Percentiles rank a stretch among this genome's conserved stretches.
These are phyloP conservation scores for Sphenodon punctatus DNA, from an alignment of 2,797 vertebrate genomes.

Conservation along the genomic window DNA sequence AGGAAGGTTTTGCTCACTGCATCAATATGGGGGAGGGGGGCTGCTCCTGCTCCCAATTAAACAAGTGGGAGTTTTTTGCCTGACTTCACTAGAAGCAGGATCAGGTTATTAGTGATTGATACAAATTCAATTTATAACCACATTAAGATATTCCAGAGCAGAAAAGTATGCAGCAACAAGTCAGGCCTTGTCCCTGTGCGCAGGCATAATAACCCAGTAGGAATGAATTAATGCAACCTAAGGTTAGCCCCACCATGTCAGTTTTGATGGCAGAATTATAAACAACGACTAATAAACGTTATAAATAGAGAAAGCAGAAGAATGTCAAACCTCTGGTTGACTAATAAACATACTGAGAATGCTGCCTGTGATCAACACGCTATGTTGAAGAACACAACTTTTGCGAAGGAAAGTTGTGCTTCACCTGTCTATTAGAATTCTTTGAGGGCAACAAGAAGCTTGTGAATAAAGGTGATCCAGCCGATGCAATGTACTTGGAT, in stretches of 20 bases:
- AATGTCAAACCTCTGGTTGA: too few relatives aligned
- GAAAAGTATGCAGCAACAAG: conserved; percentile 37
- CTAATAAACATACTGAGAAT: conserved; percentile 22
- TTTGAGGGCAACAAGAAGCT: too few relatives aligned
- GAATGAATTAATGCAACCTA: conserved; percentile 37
- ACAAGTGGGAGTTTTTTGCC: not conserved
- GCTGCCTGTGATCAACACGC: conserved; percentile 43
- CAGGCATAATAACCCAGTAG: not conserved
- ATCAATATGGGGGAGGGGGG: accelerated
- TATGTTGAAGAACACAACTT: too few relatives aligned
- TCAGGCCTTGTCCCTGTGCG: conserved; percentile 45
- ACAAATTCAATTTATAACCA: conserved; percentile 41
- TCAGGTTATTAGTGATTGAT: not conserved
- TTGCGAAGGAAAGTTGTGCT: too few relatives aligned
- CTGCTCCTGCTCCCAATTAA: not conserved
- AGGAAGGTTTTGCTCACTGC: not conserved
- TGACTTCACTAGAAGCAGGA: accelerated
- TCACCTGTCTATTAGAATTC: too few relatives aligned
- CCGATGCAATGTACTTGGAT: too few relatives aligned
- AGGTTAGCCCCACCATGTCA: conserved; percentile 40
- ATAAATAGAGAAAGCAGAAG: not conserved
- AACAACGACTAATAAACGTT: conserved; percentile 61
- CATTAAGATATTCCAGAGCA: conserved; percentile 25
- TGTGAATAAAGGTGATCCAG: too few relatives aligned
- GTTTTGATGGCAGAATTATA: conserved; percentile 66